Base-by-base conservation (phyloP, 1,140 invertebrate genomes). In the Stegodyphus dumicola region DNA sequence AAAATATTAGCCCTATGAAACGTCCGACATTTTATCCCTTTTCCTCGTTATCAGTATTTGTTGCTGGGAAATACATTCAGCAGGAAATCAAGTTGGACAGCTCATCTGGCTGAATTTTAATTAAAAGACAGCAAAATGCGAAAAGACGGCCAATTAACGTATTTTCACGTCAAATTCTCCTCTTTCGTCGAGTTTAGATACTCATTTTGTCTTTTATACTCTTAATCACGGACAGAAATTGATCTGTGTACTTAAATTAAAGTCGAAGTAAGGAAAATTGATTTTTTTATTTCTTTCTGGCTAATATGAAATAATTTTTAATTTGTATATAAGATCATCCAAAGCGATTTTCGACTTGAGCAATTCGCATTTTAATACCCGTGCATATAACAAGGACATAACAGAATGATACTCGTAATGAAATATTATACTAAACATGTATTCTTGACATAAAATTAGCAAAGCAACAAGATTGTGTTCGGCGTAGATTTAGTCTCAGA, bases 61-160 rank as follows among this genome's bases (percentile, higher is more conserved):
- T 74, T 53, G 49, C 49, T 66, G 17, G 13, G 67, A 81, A 81
- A 64, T 74, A 64, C 51, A 49, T 17, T 66, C 64, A n/a, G 7
- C 79, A 49, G 54, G 49, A 81, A 81, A 74, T 74, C 69, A 81
- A 52, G 33, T 15, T 52, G 60, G 79, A 81, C 79, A 53, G 79
- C 79, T 81, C 79, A 56, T 81, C 79, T 74, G 70, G 15, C 48
- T 48, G 69, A 81, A 60, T 81, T 81, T 81, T 81, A 81, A 81
- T 81, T 81, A 81, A 81, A 81, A 81, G 79, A 81, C 79, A 81
- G 74, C 79, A 48, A 56, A 81, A 81, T 81, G 52, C 56, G 79
- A 81, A 81, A 81, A 81, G 69, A 81, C 71, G 79, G 79, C 56
- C 79, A 74, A 81, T 81, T 81, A 74, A 71, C 54, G 70, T 66